phyloP scores from a whole-genome alignment of 2,888 invertebrate genomes.

The Pyralis farinalis region DNA sequence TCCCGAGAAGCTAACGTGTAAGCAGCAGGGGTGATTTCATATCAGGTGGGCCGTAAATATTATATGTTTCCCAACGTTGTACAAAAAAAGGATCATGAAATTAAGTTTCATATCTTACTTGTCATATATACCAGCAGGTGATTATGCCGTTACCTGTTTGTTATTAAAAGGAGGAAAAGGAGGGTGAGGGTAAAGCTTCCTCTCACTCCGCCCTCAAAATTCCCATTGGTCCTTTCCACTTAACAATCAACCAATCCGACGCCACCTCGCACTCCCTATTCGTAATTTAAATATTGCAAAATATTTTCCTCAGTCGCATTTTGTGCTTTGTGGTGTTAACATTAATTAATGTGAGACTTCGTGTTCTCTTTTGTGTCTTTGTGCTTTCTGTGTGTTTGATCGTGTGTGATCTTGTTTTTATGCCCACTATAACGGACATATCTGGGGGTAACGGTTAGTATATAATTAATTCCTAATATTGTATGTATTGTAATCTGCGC shows the following conservation, averaged over 20 bases:
- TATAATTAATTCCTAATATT: too few species aligned
- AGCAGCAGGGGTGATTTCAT: too few species aligned
- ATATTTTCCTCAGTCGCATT: constrained; percentile 45
- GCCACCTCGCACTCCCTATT: constrained; percentile 41
- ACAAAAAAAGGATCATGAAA: too few species aligned
- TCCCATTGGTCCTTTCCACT: constrained; percentile 39
- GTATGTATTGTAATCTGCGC: too few species aligned
- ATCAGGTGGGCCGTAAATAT: too few species aligned
- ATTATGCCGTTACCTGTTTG: too few species aligned
- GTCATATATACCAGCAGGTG: too few species aligned
- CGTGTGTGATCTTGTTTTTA: constrained; percentile 35
- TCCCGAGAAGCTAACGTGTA: too few species aligned
- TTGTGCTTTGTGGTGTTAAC: constrained; percentile 21
- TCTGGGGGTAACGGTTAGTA: constrained; percentile 35
- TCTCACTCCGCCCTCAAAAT: constrained; percentile 29
- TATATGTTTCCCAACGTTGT: too few species aligned
- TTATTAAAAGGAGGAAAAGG: too few species aligned
- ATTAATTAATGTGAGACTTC: constrained; percentile 10
- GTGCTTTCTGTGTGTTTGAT: constrained; percentile 14
- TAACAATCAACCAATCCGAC: constrained; percentile 42
- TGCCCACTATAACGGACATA: constrained; percentile 63
- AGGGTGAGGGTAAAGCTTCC: constrained; percentile 15
- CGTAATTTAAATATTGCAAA: constrained; percentile 44
- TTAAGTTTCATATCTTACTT: too few species aligned
- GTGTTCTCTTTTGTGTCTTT: constrained; percentile 5